Base-by-base conservation (phyloP, 2,797 vertebrate species). In the Enteromius viviparus region DNA sequence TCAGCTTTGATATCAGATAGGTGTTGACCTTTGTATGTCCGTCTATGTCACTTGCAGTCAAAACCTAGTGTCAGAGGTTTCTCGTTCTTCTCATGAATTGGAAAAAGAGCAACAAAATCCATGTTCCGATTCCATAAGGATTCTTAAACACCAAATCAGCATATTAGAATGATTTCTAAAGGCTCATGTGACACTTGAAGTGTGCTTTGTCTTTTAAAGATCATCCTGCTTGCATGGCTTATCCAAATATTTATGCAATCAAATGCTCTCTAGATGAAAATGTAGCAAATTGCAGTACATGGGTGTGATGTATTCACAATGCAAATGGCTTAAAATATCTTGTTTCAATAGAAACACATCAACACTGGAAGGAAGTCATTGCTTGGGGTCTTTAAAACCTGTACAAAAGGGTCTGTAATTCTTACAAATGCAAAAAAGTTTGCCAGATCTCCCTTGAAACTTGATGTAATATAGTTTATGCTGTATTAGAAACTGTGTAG, bases 1-100 rank as follows among this genome's bases (percentile, higher is more conserved):
- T 64, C 49, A 70, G 53, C 82, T 77, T 86, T 76, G 70, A 82
- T 83, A 84, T 84, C 60, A 60, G 83, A 82, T 81, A 74, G 45
- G 42, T 32, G 66, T 75, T 76, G 82, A 82, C 71, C 81, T 85
- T 78, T 82, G 81, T 80, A 60, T 82, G 55, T 79, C 76, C 11
- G 29, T 64, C 75, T 55, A 74, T 82, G 65, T 51, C 64, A 37
- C 53, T 78, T 72, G 47, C 29, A 60, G 76, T 64, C 60, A 37
- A 68, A 74, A 34, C 26, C 76, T 51, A 66, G 53, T 79, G 69
- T 79, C 75, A 17, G 23, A 55, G 42, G 45, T 69, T 77, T 55
- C 34, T 76, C 19, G 4, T 66, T 82, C 80, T 53, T 68, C 42
- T 74, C 58, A 9, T 62, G 70, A 66, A 66, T 23, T 64, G 29